Conservation (phyloP, 2,888 invertebrate species). For the Macrosoma leucophasiata region DNA sequence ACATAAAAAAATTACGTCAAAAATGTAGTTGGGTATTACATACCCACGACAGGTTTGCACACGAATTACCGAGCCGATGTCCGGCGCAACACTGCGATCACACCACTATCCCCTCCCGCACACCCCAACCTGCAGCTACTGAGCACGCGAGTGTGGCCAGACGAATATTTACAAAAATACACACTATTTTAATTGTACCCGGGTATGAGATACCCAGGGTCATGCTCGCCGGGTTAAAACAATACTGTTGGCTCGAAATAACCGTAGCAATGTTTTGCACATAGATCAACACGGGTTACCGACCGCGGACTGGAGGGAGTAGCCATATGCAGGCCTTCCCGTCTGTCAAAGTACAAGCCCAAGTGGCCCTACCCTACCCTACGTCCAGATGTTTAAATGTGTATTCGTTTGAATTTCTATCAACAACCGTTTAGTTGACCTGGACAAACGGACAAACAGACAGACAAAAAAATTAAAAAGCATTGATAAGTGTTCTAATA, state of each 20-base stretch:
- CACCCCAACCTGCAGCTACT: slow-evolving; percentile 13
- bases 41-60: slow-evolving; percentile 12
- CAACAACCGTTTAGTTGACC: too few relatives aligned
- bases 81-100: slow-evolving; percentile 16
- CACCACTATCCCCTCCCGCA: slow-evolving; percentile 16
- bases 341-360: too few relatives aligned
- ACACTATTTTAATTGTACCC: slow-evolving; percentile 4
- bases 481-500: too few relatives aligned
- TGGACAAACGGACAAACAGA: too few relatives aligned
- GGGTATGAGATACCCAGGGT: slow-evolving; percentile 14
- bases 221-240: slow-evolving; percentile 11
- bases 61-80: slow-evolving; percentile 9
- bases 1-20: slow-evolving; percentile 11
- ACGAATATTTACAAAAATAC: slow-evolving; percentile 8
- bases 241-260: too few relatives aligned
- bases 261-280: too few relatives aligned
- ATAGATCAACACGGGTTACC: too few relatives aligned
- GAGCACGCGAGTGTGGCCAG: slow-evolving; percentile 5
- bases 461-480: too few relatives aligned
- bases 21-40: slow-evolving; percentile 17
- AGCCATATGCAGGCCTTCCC: too few relatives aligned
- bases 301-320: too few relatives aligned
- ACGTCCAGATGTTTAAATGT: background rate
- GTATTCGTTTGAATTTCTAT: too few relatives aligned
- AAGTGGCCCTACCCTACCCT: too few relatives aligned